Conservation (phyloP, 2,113 vertebrate species). For the Xyrauchen texanus region DNA sequence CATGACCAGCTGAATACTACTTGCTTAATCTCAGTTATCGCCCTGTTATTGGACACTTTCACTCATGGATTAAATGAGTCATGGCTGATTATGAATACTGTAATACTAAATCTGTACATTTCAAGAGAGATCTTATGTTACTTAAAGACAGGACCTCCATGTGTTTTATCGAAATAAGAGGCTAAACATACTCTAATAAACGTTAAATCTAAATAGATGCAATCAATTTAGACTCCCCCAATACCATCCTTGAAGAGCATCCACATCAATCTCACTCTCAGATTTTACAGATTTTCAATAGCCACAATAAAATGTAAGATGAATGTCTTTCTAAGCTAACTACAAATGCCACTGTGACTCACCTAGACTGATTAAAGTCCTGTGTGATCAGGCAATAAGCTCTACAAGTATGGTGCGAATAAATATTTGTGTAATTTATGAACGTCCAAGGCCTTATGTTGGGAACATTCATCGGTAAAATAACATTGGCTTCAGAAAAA, state of each 20-base stretch:
- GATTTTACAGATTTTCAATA: background rate
- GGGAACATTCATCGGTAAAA: background rate
- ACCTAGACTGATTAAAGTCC: background rate
- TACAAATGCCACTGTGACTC: background rate
- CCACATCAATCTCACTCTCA: conserved; percentile 10
- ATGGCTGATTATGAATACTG: no score
- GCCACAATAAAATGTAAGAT: conserved; percentile 13
- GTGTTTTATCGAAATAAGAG: background rate
- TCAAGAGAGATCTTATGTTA: no score
- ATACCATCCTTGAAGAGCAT: background rate
- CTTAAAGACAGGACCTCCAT: no score
- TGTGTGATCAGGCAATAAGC: background rate
- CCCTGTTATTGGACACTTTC: no score
- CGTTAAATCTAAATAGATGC: background rate
- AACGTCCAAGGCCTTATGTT: background rate
- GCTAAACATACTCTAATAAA: background rate
- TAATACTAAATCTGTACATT: no score
- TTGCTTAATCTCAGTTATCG: no score
- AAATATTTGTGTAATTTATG: conserved; percentile 11
- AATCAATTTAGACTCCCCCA: background rate
- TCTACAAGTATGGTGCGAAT: background rate
- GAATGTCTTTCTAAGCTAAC: no score
- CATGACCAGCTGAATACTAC: no score
- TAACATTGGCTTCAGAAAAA: conserved; percentile 1
- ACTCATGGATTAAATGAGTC: no score